Evolutionary conservation across 2,797 vertebrate species (phyloP), one percentile per base, ranked within the genome.

Genomic region (Anabacerthia variegaticeps): DNA sequence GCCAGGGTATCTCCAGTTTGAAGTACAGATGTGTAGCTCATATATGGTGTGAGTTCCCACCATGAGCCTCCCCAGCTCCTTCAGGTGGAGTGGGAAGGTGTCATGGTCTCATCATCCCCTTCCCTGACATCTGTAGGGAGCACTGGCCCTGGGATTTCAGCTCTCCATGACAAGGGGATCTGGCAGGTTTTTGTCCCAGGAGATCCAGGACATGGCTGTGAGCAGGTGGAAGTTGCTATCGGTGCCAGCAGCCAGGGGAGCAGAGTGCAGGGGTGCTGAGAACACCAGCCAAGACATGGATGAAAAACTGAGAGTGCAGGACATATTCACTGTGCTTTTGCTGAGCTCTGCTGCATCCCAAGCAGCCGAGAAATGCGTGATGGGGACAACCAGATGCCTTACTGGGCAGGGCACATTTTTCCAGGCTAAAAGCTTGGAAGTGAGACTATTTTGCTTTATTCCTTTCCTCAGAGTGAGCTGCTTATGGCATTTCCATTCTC

Each of bases 401-500:
- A 59, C 77, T 34, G 56, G 32, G 46, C 75, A 74, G 26, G 41
- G 20, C 15, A 36, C n/a, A 1, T 92, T 77, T 73, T 76, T 61
- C 52, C 61, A 39, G 36, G 41, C 34, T 30, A 49, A 49, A 21
- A 61, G 23, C 78, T 80, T 89, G 71, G 83, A 91, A 51, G 3
- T 1, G 68, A 72, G 54, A 58, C 23, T 71, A 17, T 87, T 88
- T 82, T 71, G 28, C 80, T 86, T 79, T 36, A 79, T 44, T 32
- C 19, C 1, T 76, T 74, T 91, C 44, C 84, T 68, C 34, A 5
- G 72, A 78, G 54, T 0, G 30, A 72, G 73, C 78, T 46, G 69
- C 87, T 75, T 7, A 10, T 56, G 94, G 56, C 90, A 89, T 85
- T 85, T 85, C 66, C 71, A 14, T 65, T 74, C 84, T 80, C 88